Conservation (phyloP, 2,888 invertebrate species). For the Corythucha ciliata region DNA sequence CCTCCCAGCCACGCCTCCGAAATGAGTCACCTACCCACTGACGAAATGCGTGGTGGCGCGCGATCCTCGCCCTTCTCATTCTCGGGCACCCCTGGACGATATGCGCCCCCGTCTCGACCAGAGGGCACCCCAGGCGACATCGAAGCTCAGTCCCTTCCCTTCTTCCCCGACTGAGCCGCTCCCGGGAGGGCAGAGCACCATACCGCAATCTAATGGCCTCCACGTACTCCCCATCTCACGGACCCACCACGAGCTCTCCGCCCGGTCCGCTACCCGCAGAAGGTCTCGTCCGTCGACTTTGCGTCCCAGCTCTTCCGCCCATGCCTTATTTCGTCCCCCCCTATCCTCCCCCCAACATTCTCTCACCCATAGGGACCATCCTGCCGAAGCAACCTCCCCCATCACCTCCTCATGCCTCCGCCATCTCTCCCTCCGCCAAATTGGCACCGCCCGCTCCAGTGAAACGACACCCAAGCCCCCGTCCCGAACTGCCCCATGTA, state of each 20-base stretch:
- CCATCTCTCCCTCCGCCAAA: conserved; percentile 36
- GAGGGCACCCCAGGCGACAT: conserved; percentile 39
- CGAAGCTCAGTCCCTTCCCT: conserved; percentile 7
- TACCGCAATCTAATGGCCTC: conserved; percentile 27
- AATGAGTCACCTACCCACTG: no score
- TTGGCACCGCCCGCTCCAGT: conserved; percentile 37
- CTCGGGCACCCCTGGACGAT: conserved; percentile 38
- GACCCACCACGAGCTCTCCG: no score
- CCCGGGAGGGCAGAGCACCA: not conserved
- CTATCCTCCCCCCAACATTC: no score
- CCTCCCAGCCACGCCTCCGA: no score
- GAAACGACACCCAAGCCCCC: conserved; percentile 30
- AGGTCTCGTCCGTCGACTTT: no score
- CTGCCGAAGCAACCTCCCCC: no score
- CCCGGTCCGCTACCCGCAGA: conserved; percentile 34
- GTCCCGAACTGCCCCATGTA: no score
- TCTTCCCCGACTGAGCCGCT: not conserved
- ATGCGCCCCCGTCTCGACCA: conserved; percentile 39
- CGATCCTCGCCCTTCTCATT: conserved; percentile 40
- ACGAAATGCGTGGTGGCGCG: conserved; percentile 37
- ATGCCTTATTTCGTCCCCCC: no score
- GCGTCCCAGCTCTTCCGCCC: conserved; percentile 15
- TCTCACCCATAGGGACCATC: no score
- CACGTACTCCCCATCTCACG: no score
- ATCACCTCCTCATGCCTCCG: no score